A percentile compares a stretch with the other conserved stretches of the same genome.
phyloP scores from a whole-genome alignment of 1,140 invertebrate species.

The Mamestra configurata region DNA sequence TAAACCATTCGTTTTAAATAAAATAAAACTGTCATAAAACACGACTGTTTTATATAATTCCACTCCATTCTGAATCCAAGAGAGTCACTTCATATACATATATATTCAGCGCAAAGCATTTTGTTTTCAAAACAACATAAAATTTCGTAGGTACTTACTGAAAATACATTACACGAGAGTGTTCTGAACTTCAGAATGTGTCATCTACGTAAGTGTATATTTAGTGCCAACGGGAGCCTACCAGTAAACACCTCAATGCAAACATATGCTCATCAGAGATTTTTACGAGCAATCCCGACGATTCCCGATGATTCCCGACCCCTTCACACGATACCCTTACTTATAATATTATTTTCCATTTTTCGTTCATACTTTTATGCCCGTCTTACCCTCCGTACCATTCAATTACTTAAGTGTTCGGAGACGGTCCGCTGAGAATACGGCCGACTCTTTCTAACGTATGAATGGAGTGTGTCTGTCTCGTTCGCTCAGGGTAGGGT shows the following conservation, averaged over 20 bases:
- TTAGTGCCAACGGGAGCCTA: constrained; percentile 21
- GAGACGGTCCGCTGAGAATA: constrained; percentile 66
- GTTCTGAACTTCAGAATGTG: constrained; percentile 12
- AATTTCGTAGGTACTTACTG: constrained; percentile 6
- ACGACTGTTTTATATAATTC: neutral
- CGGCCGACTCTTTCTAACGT: constrained; percentile 65
- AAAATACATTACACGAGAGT: constrained; percentile 13
- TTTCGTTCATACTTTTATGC: constrained; percentile 70
- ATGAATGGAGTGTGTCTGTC: constrained; percentile 47
- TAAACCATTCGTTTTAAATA: too few species aligned
- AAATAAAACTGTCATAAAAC: neutral
- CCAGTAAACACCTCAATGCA: constrained; percentile 23
- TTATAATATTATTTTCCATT: constrained; percentile 82
- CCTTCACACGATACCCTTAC: constrained; percentile 54
- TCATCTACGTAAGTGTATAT: constrained; percentile 33
- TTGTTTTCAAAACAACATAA: constrained; percentile 18
- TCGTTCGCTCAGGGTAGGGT: constrained; percentile 67
- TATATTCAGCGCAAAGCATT: neutral
- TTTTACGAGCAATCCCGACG: constrained; percentile 36
- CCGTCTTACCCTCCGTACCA: constrained; percentile 76
- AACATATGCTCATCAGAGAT: constrained; percentile 34
- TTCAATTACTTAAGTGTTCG: constrained; percentile 87
- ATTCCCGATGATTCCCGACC: constrained; percentile 27
- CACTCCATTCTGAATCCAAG: too few species aligned
- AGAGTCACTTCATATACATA: neutral